Evolutionary conservation across 2,888 invertebrate species (phyloP).

Genomic region (Hemistola chrysoprasaria): DNA sequence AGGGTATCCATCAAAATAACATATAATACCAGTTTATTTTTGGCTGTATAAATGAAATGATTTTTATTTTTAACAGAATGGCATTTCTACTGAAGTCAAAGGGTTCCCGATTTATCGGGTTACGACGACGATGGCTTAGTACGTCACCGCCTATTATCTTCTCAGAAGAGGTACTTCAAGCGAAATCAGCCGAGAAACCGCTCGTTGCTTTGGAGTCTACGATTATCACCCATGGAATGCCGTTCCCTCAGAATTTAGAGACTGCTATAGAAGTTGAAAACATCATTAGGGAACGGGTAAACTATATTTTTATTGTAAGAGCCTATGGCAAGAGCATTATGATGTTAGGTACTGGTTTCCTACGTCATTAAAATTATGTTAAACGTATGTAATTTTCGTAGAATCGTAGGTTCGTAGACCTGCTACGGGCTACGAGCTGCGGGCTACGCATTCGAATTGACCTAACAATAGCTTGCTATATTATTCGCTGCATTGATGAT

Average conservation of each 20-base stretch:
- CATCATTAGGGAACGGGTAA: conserved; percentile 86
- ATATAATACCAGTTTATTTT: conserved; percentile 30
- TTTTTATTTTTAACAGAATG: conserved; percentile 55
- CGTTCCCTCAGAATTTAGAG: conserved; percentile 93
- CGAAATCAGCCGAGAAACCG: conserved; percentile 84
- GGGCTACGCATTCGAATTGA: too few species aligned
- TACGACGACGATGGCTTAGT: conserved; percentile 41
- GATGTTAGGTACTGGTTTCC: too few species aligned
- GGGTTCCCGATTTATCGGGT: conserved; percentile 34
- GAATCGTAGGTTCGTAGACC: conserved; percentile 28
- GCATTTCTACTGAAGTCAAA: conserved; percentile 51
- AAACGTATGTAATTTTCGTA: too few species aligned
- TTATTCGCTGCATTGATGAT: too few species aligned
- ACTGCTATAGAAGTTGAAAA: conserved; percentile 92
- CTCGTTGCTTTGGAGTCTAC: conserved; percentile 98
- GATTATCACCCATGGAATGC: conserved; percentile 99
- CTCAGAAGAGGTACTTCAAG: conserved; percentile 85
- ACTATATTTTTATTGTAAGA: too few species aligned
- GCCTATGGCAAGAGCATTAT: too few species aligned
- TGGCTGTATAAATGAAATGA: conserved; percentile 35
- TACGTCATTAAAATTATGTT: too few species aligned
- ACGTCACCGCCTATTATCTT: conserved; percentile 52
- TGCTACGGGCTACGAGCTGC: conserved; percentile 12
- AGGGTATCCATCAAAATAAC: conserved; percentile 30
- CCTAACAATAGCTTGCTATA: too few species aligned